Evolutionary conservation across 2,113 vertebrate genomes (phyloP).

Genomic region (Cariama cristata): DNA sequence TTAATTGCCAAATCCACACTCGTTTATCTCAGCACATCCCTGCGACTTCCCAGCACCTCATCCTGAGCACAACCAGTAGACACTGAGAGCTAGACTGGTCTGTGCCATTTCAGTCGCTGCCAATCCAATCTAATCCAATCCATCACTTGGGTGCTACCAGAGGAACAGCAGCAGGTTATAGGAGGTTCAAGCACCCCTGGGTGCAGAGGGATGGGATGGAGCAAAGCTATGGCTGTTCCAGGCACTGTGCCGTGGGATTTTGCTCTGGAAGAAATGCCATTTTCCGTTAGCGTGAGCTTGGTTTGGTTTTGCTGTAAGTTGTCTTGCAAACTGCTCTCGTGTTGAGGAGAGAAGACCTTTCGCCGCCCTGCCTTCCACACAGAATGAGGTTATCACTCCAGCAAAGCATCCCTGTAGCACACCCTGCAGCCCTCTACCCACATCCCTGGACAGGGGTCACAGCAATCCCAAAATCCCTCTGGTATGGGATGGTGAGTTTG

Average conservation of each 20-base stretch:
- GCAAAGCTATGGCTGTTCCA: not conserved
- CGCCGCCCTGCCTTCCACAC: rapidly evolving
- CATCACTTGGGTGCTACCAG: rapidly evolving
- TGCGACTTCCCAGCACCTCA: not conserved
- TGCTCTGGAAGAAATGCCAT: not conserved
- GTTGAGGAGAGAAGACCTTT: not conserved
- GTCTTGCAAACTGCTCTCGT: rapidly evolving
- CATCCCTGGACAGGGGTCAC: not conserved
- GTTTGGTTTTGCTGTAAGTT: not conserved
- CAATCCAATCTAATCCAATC: rapidly evolving
- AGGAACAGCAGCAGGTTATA: not conserved
- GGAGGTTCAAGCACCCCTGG: not conserved
- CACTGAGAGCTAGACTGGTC: rapidly evolving
- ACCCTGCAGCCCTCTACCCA: not conserved
- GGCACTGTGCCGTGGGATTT: rapidly evolving
- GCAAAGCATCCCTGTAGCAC: not conserved
- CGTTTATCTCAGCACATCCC: not conserved
- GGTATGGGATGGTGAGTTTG: not conserved
- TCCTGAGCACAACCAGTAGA: not conserved
- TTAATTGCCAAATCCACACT: not conserved
- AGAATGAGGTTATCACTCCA: not conserved
- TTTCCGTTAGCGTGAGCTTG: not conserved
- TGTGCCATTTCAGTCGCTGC: not conserved
- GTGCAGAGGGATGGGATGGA: not conserved
- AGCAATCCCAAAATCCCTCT: not conserved